phyloP scores from a whole-genome alignment of 2,113 vertebrate genomes.

The Phalacrocorax brasilianus region DNA sequence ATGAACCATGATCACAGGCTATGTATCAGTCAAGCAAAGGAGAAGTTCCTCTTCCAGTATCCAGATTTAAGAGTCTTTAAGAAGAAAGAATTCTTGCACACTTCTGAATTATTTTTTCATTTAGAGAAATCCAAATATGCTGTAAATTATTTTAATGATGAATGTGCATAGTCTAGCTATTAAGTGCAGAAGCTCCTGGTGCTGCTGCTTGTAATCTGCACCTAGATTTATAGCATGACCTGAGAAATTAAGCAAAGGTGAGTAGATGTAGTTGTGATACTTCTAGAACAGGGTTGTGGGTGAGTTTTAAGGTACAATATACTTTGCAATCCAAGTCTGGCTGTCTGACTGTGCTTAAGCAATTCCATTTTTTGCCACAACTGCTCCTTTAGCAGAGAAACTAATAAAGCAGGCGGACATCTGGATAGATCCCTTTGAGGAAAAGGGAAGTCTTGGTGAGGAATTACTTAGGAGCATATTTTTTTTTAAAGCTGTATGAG shows the following conservation, averaged over 20 bases:
- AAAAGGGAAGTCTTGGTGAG: background rate
- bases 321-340: background rate
- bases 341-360: background rate
- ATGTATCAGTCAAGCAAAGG: background rate
- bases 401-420: background rate
- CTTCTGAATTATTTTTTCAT: background rate
- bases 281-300: background rate
- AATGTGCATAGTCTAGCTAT: background rate
- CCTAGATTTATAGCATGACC: background rate
- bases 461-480: background rate
- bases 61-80: background rate
- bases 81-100: background rate
- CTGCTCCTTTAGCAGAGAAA: background rate
- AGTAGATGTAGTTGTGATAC: background rate
- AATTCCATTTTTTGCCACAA: background rate
- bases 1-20: background rate
- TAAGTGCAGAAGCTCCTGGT: background rate
- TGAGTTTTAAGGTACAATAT: background rate
- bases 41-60: background rate
- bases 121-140: background rate
- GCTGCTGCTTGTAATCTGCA: background rate
- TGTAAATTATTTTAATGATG: background rate
- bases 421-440: background rate
- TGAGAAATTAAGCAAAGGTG: background rate
- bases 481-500: background rate